Conservation (phyloP, 1,140 invertebrate genomes). For the Periplaneta americana region DNA sequence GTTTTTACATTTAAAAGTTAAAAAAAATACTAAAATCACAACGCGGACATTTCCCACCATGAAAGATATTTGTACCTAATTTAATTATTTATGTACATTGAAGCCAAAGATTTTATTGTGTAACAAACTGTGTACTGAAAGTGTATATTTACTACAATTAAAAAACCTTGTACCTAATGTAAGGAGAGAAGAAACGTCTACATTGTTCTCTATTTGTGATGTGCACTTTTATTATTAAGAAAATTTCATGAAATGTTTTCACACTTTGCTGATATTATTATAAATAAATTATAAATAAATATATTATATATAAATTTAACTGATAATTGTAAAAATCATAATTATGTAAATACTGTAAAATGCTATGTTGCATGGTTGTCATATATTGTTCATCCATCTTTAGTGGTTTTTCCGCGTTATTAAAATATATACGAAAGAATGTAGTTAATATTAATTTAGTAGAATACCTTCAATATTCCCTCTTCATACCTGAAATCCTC, state of each 20-base stretch:
- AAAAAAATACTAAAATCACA: neutral
- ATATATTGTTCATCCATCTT: slow-evolving; percentile 3
- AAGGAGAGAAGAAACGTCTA: neutral
- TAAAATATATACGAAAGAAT: neutral
- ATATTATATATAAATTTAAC: neutral
- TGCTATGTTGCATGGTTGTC: slow-evolving; percentile 3
- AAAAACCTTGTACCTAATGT: neutral
- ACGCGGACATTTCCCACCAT: neutral
- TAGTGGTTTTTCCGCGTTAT: slow-evolving; percentile 5
- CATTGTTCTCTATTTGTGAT: neutral
- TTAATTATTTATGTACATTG: neutral
- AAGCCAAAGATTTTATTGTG: neutral
- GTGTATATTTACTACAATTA: neutral
- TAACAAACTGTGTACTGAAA: neutral
- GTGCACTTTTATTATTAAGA: neutral
- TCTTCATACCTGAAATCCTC: too few species aligned
- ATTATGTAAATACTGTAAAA: neutral
- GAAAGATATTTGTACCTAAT: neutral
- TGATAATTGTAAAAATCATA: neutral
- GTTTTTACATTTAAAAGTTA: too few species aligned
- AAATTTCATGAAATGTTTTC: neutral
- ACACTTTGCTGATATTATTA: neutral
- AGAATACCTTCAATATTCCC: too few species aligned
- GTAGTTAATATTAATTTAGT: neutral
- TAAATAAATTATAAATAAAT: neutral